Evolutionary conservation across 1,140 invertebrate species (phyloP).

Genomic region (Solen grandis): DNA sequence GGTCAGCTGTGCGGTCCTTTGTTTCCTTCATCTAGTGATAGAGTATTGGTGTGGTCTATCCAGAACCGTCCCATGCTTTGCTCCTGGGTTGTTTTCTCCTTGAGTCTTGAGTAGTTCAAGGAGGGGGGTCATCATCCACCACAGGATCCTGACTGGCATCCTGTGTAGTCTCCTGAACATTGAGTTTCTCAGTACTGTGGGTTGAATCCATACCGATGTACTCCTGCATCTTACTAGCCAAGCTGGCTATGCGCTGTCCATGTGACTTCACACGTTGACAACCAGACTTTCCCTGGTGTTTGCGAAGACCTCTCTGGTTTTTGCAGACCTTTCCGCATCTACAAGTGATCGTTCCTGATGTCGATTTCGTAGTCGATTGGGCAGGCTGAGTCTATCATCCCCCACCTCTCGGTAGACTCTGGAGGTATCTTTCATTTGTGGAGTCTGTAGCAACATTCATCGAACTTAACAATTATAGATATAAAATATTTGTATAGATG

Average conservation of each 20-base stretch:
- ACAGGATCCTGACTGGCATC: slow-evolving; percentile 17
- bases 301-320: slow-evolving; percentile 12
- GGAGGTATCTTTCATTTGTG: not conserved
- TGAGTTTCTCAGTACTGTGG: too few relatives aligned
- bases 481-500: too few relatives aligned
- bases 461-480: too few relatives aligned
- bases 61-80: too few relatives aligned
- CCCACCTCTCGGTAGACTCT: slow-evolving; percentile 16
- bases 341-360: not conserved
- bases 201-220: too few relatives aligned
- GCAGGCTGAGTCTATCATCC: slow-evolving; percentile 18
- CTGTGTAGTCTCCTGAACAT: too few relatives aligned
- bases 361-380: not conserved
- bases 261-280: slow-evolving; percentile 22
- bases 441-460: not conserved
- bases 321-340: slow-evolving; percentile 13
- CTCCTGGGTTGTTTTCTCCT: too few relatives aligned
- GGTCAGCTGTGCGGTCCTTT: not conserved
- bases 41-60: too few relatives aligned
- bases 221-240: slow-evolving; percentile 44
- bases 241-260: slow-evolving; percentile 17
- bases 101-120: too few relatives aligned
- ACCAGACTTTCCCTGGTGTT: too few relatives aligned
- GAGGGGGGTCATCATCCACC: too few relatives aligned
- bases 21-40: too few relatives aligned